Percentiles rank a stretch among this genome's conserved stretches.
phyloP scores from a whole-genome alignment of 2,797 vertebrate species.

The Salmo trutta region DNA sequence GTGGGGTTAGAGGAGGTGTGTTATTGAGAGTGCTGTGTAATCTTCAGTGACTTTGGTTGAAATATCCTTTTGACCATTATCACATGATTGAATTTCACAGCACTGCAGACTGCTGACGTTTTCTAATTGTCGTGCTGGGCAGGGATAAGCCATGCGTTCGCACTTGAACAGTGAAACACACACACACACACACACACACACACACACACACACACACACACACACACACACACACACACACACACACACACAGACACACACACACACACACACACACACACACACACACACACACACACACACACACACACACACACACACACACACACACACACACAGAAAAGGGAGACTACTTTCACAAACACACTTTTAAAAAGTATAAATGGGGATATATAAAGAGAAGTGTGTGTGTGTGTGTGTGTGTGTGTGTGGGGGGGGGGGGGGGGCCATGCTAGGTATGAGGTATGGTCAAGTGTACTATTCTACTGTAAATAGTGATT shows the following conservation, averaged over 20 bases:
- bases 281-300: too few species aligned
- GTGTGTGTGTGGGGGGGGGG: slow-evolving; percentile 3
- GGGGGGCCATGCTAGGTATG: neutral
- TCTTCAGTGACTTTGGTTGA: slow-evolving; percentile 50
- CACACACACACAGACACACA: too few species aligned
- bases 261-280: too few species aligned
- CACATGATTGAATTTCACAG: slow-evolving; percentile 59
- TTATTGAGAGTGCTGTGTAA: slow-evolving; percentile 26
- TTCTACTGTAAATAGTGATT: neutral
- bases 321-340: too few species aligned
- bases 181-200: slow-evolving; percentile 11
- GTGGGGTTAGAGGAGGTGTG: neutral
- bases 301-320: too few species aligned
- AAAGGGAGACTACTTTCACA: too few species aligned
- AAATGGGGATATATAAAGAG: neutral
- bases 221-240: too few species aligned
- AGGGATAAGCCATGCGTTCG: slow-evolving; percentile 57
- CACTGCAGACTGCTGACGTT: slow-evolving; percentile 52
- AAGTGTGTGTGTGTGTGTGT: slow-evolving; percentile 21
- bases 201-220: too few species aligned
- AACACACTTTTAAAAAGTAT: slow-evolving; percentile 6
- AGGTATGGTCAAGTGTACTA: neutral
- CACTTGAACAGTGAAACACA: slow-evolving; percentile 41
- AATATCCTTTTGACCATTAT: slow-evolving; percentile 53
- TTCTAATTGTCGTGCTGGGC: slow-evolving; percentile 52